Evolutionary conservation across 2,113 vertebrate genomes (phyloP), one percentile per base, ranked within the genome.

Genomic region (Syngnathoides biaculeatus): DNA sequence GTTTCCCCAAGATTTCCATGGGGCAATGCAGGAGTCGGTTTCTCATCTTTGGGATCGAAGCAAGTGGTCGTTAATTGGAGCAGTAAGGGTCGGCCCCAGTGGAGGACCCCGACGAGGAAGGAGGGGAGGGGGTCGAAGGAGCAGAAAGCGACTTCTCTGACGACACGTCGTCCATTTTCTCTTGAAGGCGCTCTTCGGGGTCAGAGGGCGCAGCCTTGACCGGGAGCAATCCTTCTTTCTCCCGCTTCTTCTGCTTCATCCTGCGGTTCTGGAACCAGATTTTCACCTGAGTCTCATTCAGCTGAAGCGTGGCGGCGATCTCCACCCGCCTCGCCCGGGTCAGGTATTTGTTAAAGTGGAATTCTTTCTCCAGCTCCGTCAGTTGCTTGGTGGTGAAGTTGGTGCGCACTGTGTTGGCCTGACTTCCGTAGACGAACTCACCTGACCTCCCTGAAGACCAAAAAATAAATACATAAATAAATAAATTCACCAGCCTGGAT

Each of bases 221-320:
- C 22, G 94, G 92, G 45, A 97, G 77, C 45, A 96, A 79, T 14
- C 96, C 96, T 67, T 98, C 97, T 80, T 98, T 99, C 81, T 99
- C 97, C 0, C 97, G 88, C 77, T 99, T 99, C 92, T 99, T 99
- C 70, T 99, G 97, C 86, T 99, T 99, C 97, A 99, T 99, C 52
- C 97, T 90, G 26, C 97, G 93, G 79, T 98, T 99, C 90, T 99
- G 97, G 87, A 99, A 99, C 97, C 97, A 99, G 47, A 99, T 98
- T 85, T 99, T 99, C 79, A 98, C 97, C 87, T 99, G 97, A 79
- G 97, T 98, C 91, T 99, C 97, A 66, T 99, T 99, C 64, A 99
- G 92, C 74, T 97, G 96, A 50, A 99, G 90, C 1, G 96, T 94
- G 2, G 97, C 97, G 0, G 97, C 97, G 22, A 98, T 98, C 82